A percentile compares a stretch with the other conserved stretches of the same genome.
These are phyloP conservation scores for Podarcis muralis DNA, from an alignment of 2,113 vertebrate species.

Conservation along the genomic window DNA sequence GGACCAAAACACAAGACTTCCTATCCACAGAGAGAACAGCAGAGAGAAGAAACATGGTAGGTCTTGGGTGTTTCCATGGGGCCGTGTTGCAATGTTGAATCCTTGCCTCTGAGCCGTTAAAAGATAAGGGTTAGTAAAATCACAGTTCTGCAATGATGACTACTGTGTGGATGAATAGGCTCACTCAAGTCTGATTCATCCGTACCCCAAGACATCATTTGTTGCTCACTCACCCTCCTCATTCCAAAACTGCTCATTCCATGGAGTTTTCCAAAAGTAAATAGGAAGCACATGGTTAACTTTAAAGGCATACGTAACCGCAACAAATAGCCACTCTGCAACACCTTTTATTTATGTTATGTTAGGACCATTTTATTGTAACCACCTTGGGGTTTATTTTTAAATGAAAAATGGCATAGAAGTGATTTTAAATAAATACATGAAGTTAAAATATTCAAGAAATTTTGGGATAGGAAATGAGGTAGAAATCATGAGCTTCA, in stretches of 20 bases:
- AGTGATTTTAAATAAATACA: too few relatives aligned
- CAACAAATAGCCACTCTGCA: background rate
- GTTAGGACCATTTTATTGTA: too few relatives aligned
- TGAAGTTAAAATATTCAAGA: background rate
- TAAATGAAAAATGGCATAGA: background rate
- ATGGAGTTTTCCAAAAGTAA: too few relatives aligned
- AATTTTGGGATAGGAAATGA: background rate
- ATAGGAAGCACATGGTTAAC: background rate
- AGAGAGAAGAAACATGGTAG: too few relatives aligned
- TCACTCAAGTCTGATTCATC: background rate
- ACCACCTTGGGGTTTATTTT: background rate
- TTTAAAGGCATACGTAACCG: background rate
- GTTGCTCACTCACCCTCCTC: background rate
- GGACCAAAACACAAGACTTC: too few relatives aligned
- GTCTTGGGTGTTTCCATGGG: too few relatives aligned
- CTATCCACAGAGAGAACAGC: too few relatives aligned
- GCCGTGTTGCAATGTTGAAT: background rate
- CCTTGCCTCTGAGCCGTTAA: background rate
- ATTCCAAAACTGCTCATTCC: background rate
- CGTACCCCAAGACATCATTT: background rate
- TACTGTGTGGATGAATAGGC: background rate
- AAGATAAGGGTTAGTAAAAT: background rate
- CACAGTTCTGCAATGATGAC: background rate
- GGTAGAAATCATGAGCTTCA: conserved; percentile 19
- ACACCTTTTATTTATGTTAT: background rate